These are phyloP conservation scores for Anas platyrhynchos DNA, from an alignment of 2,113 vertebrate species.

Conservation along the genomic window DNA sequence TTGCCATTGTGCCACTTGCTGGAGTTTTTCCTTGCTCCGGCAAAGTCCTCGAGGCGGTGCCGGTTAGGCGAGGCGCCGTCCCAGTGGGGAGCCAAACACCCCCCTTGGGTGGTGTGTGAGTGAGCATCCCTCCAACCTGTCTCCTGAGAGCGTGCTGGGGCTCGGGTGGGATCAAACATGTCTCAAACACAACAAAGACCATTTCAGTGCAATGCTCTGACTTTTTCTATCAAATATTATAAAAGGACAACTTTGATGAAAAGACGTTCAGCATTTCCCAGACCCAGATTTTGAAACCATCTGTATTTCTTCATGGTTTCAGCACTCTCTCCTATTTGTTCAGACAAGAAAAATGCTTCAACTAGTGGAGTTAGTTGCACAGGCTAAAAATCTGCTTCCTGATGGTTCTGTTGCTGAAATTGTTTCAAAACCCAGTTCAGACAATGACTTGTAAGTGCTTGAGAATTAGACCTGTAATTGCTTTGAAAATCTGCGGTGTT, in stretches of 20 bases:
- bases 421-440: background rate
- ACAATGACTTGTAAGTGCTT: background rate
- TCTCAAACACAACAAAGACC: background rate
- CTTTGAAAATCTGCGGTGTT: background rate
- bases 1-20: conserved; percentile 25
- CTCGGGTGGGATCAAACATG: background rate
- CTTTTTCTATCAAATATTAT: background rate
- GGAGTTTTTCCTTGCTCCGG: background rate
- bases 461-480: background rate
- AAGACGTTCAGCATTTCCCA: background rate
- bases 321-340: background rate
- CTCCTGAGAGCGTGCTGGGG: background rate
- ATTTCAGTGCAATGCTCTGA: background rate
- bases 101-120: background rate
- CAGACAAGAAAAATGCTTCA: background rate
- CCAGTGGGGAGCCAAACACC: background rate
- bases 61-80: background rate
- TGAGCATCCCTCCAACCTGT: background rate
- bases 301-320: background rate
- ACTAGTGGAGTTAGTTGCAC: background rate
- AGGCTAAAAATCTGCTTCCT: background rate
- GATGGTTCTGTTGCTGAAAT: background rate
- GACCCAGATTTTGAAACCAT: background rate
- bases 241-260: background rate
- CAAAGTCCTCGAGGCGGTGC: background rate